These are phyloP conservation scores for Tokudaia muenninki DNA, from an alignment of 2,797 vertebrate genomes.

Conservation along the genomic window DNA sequence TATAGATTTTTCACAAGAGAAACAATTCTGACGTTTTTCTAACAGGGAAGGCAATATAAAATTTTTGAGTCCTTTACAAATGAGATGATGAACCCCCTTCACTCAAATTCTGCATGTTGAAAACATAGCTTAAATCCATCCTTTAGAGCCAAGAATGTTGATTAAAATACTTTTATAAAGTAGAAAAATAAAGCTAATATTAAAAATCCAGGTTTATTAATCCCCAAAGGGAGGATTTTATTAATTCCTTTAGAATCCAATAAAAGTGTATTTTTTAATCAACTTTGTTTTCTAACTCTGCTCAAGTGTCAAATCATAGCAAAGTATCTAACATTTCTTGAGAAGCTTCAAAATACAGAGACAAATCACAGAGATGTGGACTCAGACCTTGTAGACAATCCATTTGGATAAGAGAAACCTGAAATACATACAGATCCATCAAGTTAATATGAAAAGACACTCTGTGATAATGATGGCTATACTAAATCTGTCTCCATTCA, in stretches of 20 bases:
- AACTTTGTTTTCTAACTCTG: constrained; percentile 79
- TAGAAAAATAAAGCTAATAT: constrained; percentile 81
- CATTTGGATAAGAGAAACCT: background rate
- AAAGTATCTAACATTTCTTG: constrained; percentile 47
- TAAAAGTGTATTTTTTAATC: constrained; percentile 83
- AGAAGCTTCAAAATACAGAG: background rate
- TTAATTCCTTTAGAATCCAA: constrained; percentile 84
- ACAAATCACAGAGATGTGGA: background rate
- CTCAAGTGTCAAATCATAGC: constrained; percentile 71
- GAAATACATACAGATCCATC: background rate
- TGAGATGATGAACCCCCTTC: constrained; percentile 18
- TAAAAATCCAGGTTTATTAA: constrained; percentile 83
- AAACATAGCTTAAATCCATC: constrained; percentile 70
- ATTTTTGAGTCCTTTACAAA: constrained; percentile 58
- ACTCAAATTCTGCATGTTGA: background rate
- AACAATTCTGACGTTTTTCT: constrained; percentile 52
- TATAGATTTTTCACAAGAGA: constrained; percentile 54
- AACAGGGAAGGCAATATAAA: constrained; percentile 35
- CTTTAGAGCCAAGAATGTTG: constrained; percentile 69
- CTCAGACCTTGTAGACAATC: background rate
- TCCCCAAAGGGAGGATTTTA: constrained; percentile 84
- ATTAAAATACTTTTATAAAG: constrained; percentile 81
- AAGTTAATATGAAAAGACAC: background rate
- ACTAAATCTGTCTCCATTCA: background rate
- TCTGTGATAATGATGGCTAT: background rate